Evolutionary conservation across 37 sponge, comb jelly and placozoan species (phyloP).

Genomic region (Corticium candelabrum): DNA sequence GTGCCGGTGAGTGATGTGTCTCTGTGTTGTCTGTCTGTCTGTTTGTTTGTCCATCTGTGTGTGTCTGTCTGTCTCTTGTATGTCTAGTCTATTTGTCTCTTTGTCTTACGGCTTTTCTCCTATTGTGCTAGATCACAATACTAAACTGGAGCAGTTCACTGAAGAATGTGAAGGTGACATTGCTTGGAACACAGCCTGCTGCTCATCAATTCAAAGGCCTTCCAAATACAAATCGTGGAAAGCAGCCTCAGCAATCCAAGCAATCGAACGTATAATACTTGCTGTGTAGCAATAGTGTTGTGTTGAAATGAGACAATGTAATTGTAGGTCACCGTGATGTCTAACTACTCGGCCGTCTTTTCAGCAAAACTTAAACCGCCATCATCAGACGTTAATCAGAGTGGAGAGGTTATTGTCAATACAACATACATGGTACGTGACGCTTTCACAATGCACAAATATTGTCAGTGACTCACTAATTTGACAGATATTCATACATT

Average conservation of each 20-base stretch:
- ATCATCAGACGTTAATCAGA: neutral
- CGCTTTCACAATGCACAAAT: too few relatives aligned
- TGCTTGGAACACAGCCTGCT: conserved; percentile 14
- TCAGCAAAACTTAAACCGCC: neutral
- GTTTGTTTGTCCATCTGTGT: too few relatives aligned
- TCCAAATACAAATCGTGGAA: conserved; percentile 17
- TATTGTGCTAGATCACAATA: conserved; percentile 17
- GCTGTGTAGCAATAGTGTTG: too few relatives aligned
- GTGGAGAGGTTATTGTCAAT: neutral
- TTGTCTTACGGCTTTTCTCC: conserved; percentile 1
- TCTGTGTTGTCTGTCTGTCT: too few relatives aligned
- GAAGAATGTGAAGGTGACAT: neutral
- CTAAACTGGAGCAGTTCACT: conserved; percentile 2
- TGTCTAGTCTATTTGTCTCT: neutral
- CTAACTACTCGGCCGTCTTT: neutral
- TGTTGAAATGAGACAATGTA: too few relatives aligned
- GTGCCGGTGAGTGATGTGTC: conserved; percentile 33
- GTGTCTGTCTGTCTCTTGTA: too few relatives aligned
- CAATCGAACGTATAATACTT: neutral
- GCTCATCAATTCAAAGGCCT: conserved; percentile 13
- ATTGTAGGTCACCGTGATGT: neutral
- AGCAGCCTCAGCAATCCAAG: neutral
- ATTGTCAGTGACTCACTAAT: too few relatives aligned
- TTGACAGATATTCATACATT: too few relatives aligned
- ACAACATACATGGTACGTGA: neutral